A percentile compares a stretch with the other conserved stretches of the same genome.
Evolutionary conservation across 2,113 vertebrate species (phyloP).

Genomic region (Nipponia nippon): DNA sequence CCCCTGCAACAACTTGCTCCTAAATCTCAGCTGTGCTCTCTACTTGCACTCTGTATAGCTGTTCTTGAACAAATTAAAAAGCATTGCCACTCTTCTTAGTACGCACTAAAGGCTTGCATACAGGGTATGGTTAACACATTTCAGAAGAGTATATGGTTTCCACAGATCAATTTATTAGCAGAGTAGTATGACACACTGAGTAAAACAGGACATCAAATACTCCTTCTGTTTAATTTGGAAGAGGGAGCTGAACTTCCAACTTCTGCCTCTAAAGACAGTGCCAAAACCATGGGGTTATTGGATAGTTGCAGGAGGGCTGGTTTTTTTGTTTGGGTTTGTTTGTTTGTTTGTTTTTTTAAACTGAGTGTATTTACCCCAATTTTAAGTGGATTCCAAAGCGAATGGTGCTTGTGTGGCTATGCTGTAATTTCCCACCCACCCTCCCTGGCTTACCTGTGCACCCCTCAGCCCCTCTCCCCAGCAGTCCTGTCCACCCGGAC

Average conservation of each 20-base stretch:
- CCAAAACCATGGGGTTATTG: background rate
- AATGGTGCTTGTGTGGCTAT: background rate
- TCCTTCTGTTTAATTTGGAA: conserved; percentile 4
- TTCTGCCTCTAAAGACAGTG: background rate
- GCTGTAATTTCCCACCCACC: background rate
- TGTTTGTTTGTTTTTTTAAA: background rate
- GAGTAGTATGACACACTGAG: background rate
- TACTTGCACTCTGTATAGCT: background rate
- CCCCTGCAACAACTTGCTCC: background rate
- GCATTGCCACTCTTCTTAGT: background rate
- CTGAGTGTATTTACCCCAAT: background rate
- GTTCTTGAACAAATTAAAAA: background rate
- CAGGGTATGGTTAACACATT: background rate
- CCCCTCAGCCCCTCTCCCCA: background rate
- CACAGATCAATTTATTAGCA: background rate
- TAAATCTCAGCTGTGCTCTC: background rate
- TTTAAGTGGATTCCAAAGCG: background rate
- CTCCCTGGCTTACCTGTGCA: background rate
- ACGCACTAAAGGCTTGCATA: background rate
- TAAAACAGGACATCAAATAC: conserved; percentile 17
- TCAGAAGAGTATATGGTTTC: background rate
- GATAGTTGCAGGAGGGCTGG: background rate
- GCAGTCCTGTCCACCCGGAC: background rate
- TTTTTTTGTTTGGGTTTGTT: background rate
- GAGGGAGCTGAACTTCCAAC: background rate